A percentile compares a stretch with the other conserved stretches of the same genome.
Conservation (phyloP, 2,888 invertebrate species). For the Tolmerus cingulatus region DNA sequence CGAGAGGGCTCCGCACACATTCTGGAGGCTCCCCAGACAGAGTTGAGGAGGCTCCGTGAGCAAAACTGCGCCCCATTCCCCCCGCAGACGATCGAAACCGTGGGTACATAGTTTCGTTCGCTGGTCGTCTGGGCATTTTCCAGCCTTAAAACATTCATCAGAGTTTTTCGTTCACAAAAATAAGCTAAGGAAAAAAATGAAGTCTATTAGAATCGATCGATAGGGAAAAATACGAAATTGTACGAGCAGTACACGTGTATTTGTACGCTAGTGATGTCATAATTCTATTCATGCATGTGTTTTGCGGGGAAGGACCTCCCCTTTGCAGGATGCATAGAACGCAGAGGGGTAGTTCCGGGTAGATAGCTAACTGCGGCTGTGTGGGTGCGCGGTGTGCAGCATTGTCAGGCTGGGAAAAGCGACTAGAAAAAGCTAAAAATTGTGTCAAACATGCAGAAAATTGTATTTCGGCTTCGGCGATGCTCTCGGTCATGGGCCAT, state of each 20-base stretch:
- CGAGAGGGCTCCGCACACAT: not conserved
- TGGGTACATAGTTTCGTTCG: not conserved
- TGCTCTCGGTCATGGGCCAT: constrained; percentile 17
- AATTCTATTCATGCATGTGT: constrained; percentile 43
- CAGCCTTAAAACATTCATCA: not conserved
- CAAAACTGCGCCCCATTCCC: not conserved
- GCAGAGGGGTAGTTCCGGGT: not conserved
- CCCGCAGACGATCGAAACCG: not conserved
- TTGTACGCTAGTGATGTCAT: constrained; percentile 49
- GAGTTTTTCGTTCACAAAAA: constrained; percentile 5
- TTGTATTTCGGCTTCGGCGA: not conserved
- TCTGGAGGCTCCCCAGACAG: not conserved
- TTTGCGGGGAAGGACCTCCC: not conserved
- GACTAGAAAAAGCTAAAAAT: constrained; percentile 11
- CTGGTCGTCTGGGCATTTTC: not conserved
- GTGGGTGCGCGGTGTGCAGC: not conserved
- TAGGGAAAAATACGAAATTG: constrained; percentile 49
- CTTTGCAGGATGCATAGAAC: not conserved
- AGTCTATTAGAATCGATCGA: constrained; percentile 47
- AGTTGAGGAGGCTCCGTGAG: not conserved
- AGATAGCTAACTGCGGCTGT: not conserved
- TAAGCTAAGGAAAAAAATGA: not conserved
- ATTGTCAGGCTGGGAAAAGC: not conserved
- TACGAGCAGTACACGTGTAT: constrained; percentile 49
- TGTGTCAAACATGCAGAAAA: constrained; percentile 23